Base-by-base conservation (phyloP, 2,797 vertebrate genomes). In the Poecile montanus region DNA sequence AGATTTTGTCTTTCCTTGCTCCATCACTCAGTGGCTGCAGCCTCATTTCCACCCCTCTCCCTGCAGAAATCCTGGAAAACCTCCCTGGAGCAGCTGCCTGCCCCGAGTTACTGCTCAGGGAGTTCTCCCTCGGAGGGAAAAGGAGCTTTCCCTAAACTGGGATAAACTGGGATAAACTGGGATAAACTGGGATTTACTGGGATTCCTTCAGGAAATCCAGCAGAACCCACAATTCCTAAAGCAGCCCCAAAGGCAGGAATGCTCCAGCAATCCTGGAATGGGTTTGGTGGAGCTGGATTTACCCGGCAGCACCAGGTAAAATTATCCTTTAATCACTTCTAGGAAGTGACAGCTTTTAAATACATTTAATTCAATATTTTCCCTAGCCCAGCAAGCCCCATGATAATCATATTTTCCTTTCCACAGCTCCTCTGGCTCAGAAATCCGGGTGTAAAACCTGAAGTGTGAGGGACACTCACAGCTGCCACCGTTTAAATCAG, bases 221-320 rank as follows among this genome's bases (percentile, higher is more conserved):
- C n/a, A 21, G 53, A 40, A 11, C 2, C 9, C 13, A 2, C 2
- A 2, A 61, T 16, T 25, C 56, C 53, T 21, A 1, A n/a, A 26
- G 67, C 68, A 76, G 47, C 51, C 13, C 36, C 81, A 54, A 32
- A 38, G 4, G 6, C 10, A 53, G 73, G 58, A 57, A 16, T 29
- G 36, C 9, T 34, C 47, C 57, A 70, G 21, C 38, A 62, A 14
- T 27, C 16, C 40, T 74, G 38, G 38, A 38, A 38, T 38, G 38
- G 38, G 11, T 38, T 38, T 38, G 38, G 38, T 38, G 38, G 38
- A 38, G 38, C 38, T 38, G 38, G 38, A 38, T 38, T 38, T 38
- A 38, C 38, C 42, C 62, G 40, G 12, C 66, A 73, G 38, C 72
- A 47, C 11, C 13, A 38, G 19, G 14, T 7, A 32, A 78, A 45